Evolutionary conservation across 2,797 vertebrate genomes (phyloP), one percentile per base, ranked within the genome.

Genomic region (Crypturellus tataupa): DNA sequence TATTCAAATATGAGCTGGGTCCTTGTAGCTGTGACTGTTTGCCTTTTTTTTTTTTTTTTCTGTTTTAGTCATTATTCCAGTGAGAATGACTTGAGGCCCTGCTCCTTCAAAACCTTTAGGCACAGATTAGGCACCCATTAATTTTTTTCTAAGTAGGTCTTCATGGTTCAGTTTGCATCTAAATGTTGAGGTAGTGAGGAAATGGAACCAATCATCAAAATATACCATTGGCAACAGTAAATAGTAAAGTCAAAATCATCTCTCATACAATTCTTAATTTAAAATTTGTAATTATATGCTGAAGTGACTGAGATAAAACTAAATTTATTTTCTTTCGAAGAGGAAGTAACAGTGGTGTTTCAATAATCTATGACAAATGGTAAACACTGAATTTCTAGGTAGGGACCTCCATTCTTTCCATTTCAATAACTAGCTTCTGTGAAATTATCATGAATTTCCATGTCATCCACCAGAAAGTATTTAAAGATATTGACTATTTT

Each of bases 1-100:
- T 55, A 31, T 67, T 95, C 86, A 93, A 85, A 78, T 89, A 82
- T 24, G 37, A 94, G 87, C 86, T 21, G 29, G 6, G 44, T 10
- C 25, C 37, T 59, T 87, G 47, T 79, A 94, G 60, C 84, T 69
- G 39, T 1, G 77, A 39, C 23, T 56, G 20, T 92, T 85, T 46
- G 8, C 73, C 73, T 58, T 12, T 25, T 51, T 25, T 51, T 4
- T 27, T 27, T 27, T 51, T 27, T 27, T 27, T 27, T 27, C 7
- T 18, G 18, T 55, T 21, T 89, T 68, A 65, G 40, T 88, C 62
- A 68, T 59, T 20, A 6, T 10, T 47, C 29, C 25, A 35, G 4
- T 47, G 64, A 12, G 29, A 81, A 83, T 37, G 44, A 76, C 47
- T 90, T 88, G 42, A 84, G 21, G 27, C 62, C 31, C 40, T 85